Conservation (phyloP, 2,797 vertebrate species). For the Holocentrus rufus region DNA sequence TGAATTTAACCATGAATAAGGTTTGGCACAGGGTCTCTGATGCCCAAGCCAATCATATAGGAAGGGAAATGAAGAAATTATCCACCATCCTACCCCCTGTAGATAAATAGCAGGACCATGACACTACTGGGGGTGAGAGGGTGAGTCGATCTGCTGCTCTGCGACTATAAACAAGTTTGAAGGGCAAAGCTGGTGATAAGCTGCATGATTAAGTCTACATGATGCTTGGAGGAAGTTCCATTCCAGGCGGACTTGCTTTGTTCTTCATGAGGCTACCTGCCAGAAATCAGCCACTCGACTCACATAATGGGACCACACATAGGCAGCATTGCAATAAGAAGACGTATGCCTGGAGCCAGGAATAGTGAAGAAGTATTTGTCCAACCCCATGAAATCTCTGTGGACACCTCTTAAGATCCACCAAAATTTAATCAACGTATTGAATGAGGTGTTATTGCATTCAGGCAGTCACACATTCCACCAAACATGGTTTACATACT, state of each 20-base stretch:
- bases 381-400: slow-evolving; percentile 56
- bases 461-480: slow-evolving; percentile 44
- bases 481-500: slow-evolving; percentile 61
- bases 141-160: slow-evolving; percentile 33
- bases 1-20: slow-evolving; percentile 3
- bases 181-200: slow-evolving; percentile 57
- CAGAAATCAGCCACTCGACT: slow-evolving; percentile 35
- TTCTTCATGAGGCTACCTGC: slow-evolving; percentile 29
- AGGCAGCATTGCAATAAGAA: slow-evolving; percentile 13
- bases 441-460: slow-evolving; percentile 71
- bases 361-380: slow-evolving; percentile 46
- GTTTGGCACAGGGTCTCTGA: not conserved
- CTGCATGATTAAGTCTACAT: slow-evolving; percentile 51
- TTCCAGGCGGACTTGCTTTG: slow-evolving; percentile 39
- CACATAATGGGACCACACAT: not conserved
- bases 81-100: not conserved
- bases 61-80: slow-evolving; percentile 32
- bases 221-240: slow-evolving; percentile 43
- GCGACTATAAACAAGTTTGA: slow-evolving; percentile 57
- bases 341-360: slow-evolving; percentile 43
- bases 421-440: slow-evolving; percentile 70
- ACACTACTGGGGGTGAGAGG: slow-evolving; percentile 33
- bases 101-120: not conserved
- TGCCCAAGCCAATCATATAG: not conserved
- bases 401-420: slow-evolving; percentile 58